These are phyloP conservation scores for Diaperis boleti DNA, from an alignment of 2,888 invertebrate species.

Conservation along the genomic window DNA sequence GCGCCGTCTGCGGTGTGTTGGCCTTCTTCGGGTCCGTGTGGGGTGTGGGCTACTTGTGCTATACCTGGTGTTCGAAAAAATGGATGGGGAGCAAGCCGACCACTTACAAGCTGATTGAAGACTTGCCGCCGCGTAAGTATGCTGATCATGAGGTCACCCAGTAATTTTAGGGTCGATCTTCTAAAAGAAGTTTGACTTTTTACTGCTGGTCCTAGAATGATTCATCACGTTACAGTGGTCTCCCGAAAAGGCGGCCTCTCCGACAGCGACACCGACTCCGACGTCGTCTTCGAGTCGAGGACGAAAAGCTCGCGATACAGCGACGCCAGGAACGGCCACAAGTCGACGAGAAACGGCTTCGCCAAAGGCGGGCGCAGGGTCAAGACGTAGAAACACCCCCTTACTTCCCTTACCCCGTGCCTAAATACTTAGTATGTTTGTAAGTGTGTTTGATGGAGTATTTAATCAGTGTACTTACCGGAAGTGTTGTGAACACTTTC, in stretches of 20 bases:
- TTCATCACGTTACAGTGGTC: constrained; percentile 68
- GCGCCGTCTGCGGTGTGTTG: constrained; percentile 72
- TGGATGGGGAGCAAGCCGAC: constrained; percentile 70
- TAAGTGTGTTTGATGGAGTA: constrained; percentile 38
- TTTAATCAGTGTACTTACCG: constrained; percentile 10
- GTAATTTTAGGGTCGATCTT: too few relatives aligned
- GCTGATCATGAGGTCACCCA: too few relatives aligned
- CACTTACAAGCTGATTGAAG: constrained; percentile 78
- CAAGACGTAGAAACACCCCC: constrained; percentile 66
- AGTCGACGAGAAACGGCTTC: constrained; percentile 70
- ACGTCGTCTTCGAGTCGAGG: constrained; percentile 84
- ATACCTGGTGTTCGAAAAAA: constrained; percentile 67
- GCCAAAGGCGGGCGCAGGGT: constrained; percentile 68
- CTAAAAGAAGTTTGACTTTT: too few relatives aligned
- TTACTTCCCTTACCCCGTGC: constrained; percentile 38
- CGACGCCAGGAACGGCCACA: constrained; percentile 71
- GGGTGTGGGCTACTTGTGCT: constrained; percentile 75
- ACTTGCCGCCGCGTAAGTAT: constrained; percentile 44
- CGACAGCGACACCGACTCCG: constrained; percentile 87
- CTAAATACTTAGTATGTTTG: constrained; percentile 36
- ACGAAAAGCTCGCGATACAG: constrained; percentile 69
- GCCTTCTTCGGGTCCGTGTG: constrained; percentile 72
- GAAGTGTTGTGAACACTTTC: constrained; percentile 21
- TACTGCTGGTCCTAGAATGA: neutral
- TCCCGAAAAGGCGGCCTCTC: constrained; percentile 75